phyloP scores from a whole-genome alignment of 2,113 vertebrate genomes.

The Patagioenas fasciata region DNA sequence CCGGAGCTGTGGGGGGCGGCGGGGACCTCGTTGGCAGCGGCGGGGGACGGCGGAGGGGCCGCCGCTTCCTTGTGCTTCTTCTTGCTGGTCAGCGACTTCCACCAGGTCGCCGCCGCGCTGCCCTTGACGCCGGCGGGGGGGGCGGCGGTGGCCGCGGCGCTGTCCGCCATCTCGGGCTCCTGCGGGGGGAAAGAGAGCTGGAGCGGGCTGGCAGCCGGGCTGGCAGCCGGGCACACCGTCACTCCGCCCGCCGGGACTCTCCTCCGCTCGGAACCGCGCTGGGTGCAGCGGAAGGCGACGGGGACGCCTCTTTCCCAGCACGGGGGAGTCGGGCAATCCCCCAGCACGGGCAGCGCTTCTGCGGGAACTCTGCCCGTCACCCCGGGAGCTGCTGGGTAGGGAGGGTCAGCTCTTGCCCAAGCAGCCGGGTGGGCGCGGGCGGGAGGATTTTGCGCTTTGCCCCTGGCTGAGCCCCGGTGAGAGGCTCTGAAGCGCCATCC shows the following conservation, averaged over 20 bases:
- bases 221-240: not conserved
- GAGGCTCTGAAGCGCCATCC: not conserved
- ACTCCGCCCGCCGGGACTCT: not conserved
- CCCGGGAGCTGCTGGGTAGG: not conserved
- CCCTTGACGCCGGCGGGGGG: slow-evolving; percentile 2
- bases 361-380: not conserved
- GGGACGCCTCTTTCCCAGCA: not conserved
- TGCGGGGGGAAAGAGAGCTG: not conserved
- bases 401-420: not conserved
- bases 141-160: slow-evolving; percentile 39
- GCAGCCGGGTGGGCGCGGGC: not conserved
- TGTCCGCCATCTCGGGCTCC: slow-evolving; percentile 72
- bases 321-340: not conserved
- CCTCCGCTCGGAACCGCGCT: not conserved
- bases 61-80: slow-evolving; percentile 77
- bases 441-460: not conserved
- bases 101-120: slow-evolving; percentile 71
- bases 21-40: not conserved
- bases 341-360: not conserved
- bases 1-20: slow-evolving; percentile 2
- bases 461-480: not conserved
- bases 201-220: not conserved
- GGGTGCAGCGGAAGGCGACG: not conserved
- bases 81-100: slow-evolving; percentile 78
- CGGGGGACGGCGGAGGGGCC: not conserved